Percentiles rank a stretch among this genome's conserved stretches.
Evolutionary conservation across 92 coral and sea anemone species (phyloP).

Genomic region (Micromussa lordhowensis): DNA sequence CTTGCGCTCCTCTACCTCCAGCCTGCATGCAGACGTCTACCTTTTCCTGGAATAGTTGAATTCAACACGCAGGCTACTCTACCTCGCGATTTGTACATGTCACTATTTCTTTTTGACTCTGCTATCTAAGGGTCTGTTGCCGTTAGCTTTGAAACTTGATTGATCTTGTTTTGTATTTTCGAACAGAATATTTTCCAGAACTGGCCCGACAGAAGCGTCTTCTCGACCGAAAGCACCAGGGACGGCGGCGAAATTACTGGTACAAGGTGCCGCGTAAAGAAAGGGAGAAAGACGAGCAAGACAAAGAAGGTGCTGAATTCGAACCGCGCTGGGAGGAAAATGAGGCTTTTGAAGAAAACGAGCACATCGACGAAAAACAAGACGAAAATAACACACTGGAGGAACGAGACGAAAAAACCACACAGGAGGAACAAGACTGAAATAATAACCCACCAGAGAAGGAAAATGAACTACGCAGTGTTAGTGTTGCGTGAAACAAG

Average conservation of each 20-base stretch:
- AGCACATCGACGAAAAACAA: not conserved
- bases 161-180: not conserved
- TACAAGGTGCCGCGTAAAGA: conserved; percentile 63
- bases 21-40: no score
- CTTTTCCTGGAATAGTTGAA: no score
- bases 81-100: no score
- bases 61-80: no score
- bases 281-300: conserved; percentile 11
- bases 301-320: conserved; percentile 15
- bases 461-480: not conserved
- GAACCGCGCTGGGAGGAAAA: conserved; percentile 49
- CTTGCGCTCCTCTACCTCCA: no score
- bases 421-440: not conserved
- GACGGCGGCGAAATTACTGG: conserved; percentile 69
- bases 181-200: conserved; percentile 91
- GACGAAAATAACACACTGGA: not conserved
- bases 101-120: not conserved
- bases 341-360: conserved; percentile 22
- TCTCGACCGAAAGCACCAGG: conserved; percentile 81
- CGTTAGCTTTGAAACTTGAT: not conserved
- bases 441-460: not conserved
- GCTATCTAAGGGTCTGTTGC: not conserved
- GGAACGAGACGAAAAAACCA: not conserved
- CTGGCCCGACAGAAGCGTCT: conserved; percentile 91
- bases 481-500: not conserved